Conservation (phyloP, 2,797 vertebrate genomes). For the Xyrichtys novacula region DNA sequence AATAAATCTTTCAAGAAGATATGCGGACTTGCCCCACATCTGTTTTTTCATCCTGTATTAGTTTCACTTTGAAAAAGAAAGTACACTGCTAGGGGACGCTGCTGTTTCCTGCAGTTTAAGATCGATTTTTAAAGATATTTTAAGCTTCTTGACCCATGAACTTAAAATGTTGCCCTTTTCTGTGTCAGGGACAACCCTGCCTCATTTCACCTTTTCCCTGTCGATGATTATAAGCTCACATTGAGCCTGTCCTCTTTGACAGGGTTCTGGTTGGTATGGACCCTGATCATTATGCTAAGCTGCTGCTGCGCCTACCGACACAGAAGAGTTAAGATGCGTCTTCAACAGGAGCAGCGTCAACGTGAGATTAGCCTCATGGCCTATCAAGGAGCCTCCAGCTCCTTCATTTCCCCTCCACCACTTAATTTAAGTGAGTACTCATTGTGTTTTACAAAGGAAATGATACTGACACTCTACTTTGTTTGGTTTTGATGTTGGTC, state of each 20-base stretch:
- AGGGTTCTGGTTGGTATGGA: conserved; percentile 93
- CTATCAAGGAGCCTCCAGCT: conserved; percentile 88
- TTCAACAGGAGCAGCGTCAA: conserved; percentile 89
- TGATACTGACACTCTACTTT: too few species aligned
- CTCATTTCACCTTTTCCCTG: not conserved
- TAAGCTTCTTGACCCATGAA: not conserved
- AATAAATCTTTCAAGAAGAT: not conserved
- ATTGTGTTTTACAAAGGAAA: not conserved
- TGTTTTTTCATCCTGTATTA: not conserved
- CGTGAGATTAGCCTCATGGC: conserved; percentile 91
- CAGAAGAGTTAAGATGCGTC: conserved; percentile 88
- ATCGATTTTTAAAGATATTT: not conserved
- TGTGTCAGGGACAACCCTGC: not conserved
- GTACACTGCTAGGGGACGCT: not conserved
- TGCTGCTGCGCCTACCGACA: conserved; percentile 90
- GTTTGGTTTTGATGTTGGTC: not conserved
- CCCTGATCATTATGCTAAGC: conserved; percentile 90
- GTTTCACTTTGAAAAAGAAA: conserved; percentile 1
- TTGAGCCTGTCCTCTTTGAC: not conserved
- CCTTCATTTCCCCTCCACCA: conserved; percentile 85
- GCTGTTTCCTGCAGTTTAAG: not conserved
- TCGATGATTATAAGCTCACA: conserved; percentile 5
- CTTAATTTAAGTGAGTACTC: conserved; percentile 84
- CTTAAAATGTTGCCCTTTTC: not conserved
- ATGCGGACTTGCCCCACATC: not conserved